Evolutionary conservation across 2,113 vertebrate genomes (phyloP).

Genomic region (Hepsetus odoe): DNA sequence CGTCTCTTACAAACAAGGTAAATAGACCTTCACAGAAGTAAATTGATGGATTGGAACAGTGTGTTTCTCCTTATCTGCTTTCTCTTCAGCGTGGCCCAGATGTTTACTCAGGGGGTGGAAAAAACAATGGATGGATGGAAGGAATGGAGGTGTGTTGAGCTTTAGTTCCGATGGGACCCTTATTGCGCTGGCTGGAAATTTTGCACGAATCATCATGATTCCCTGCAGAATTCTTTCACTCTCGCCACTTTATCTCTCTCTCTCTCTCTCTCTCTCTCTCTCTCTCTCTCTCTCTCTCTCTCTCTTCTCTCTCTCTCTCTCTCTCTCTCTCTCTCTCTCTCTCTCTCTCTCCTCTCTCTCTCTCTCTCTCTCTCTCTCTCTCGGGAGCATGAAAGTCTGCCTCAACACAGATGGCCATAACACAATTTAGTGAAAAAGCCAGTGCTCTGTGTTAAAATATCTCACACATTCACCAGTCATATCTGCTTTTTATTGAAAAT

Average conservation of each 20-base stretch:
- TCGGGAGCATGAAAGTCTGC: slow-evolving; percentile 56
- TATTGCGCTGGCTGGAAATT: slow-evolving; percentile 67
- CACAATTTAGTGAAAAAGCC: slow-evolving; percentile 14
- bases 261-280: not conserved
- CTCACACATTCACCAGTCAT: not conserved
- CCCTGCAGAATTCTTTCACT: slow-evolving; percentile 53
- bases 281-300: slow-evolving; percentile 47
- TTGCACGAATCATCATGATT: slow-evolving; percentile 66
- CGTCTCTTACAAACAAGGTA: not conserved
- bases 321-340: slow-evolving; percentile 47
- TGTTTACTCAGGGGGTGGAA: slow-evolving; percentile 69
- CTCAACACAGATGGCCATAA: slow-evolving; percentile 53
- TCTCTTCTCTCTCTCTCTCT: not conserved
- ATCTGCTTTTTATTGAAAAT: slow-evolving; percentile 30
- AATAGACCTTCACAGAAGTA: not conserved
- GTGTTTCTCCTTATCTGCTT: not conserved
- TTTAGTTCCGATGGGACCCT: slow-evolving; percentile 62
- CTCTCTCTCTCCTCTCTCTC: slow-evolving; percentile 52
- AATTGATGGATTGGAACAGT: not conserved
- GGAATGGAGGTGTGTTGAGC: slow-evolving; percentile 54
- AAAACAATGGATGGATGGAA: slow-evolving; percentile 41
- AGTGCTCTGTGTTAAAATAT: not conserved
- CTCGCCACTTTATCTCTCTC: not conserved
- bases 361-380: slow-evolving; percentile 50
- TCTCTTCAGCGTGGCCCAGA: slow-evolving; percentile 59